Evolutionary conservation across 92 coral and sea anemone genomes (phyloP), one percentile per base, ranked within the genome.

Genomic region (Phenganax marumi): DNA sequence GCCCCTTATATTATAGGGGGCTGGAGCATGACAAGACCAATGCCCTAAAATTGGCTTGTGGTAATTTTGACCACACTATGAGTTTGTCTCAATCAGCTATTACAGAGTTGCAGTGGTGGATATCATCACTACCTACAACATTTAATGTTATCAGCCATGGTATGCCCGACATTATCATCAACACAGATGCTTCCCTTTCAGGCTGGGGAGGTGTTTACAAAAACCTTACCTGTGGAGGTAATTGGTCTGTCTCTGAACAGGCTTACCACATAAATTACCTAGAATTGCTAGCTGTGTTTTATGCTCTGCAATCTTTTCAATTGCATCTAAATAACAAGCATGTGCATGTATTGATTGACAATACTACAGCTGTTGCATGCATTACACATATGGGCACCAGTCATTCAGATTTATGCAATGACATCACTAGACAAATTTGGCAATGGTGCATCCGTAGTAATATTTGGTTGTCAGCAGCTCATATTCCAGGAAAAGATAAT

Each of bases 1-100:
- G 92, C 64, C 88, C 90, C 14, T 77, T 86, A 61, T 79, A 86
- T 83, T 86, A 89, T 73, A 80, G 87, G 8, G 84, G 64, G 25
- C 68, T 87, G 18, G 88, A 89, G 68, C 52, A 70, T 21, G 82
- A 87, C 69, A 89, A 83, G 76, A 77, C 86, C 13, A 53, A 69
- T 69, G 88, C 90, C 80, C 81, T 87, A 50, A 87, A 78, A 70
- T 58, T 65, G 47, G 73, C 72, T 5, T 66, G 57, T 54, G 87
- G 90, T 3, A 60, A 76, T 75, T 75, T 75, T 82, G 84, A 82
- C 17, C 52, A 52, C 6, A 9, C 6, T 26, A 83, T 87, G 87
- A 23, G 52, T 19, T 39, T 83, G 16, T 87, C 90, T 11, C 66
- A 13, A n/a, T 1, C 48, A 24, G 79, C 77, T 17, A 63, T 70